A percentile compares a stretch with the other conserved stretches of the same genome.
phyloP scores from a whole-genome alignment of 37 sponge, comb jelly and placozoan genomes.

The Bolinopsis microptera region DNA sequence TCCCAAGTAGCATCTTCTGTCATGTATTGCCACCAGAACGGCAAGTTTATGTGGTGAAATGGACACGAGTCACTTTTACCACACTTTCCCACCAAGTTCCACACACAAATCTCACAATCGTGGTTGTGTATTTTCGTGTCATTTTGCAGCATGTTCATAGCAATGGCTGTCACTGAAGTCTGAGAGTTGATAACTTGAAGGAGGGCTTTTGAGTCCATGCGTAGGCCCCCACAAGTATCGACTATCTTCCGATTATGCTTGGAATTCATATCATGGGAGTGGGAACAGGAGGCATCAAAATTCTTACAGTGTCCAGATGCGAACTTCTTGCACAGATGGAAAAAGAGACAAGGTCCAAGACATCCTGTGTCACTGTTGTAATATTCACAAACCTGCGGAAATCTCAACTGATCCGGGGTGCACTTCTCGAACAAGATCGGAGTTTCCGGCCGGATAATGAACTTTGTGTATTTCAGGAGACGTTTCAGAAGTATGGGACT shows the following conservation, averaged over 20 bases:
- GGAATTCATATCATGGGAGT: conserved; percentile 7
- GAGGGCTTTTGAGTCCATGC: neutral
- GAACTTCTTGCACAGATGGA: conserved; percentile 41
- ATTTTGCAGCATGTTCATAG: conserved; percentile 12
- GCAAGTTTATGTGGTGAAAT: conserved; percentile 52
- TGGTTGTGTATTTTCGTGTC: conserved; percentile 61
- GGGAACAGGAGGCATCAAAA: neutral
- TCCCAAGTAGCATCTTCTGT: neutral
- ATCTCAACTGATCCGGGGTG: conserved; percentile 18
- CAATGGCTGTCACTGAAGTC: conserved; percentile 36
- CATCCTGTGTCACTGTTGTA: conserved; percentile 59
- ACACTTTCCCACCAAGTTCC: conserved; percentile 52
- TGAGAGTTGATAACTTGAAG: conserved; percentile 22
- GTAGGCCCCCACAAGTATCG: conserved; percentile 1
- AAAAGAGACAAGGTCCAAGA: conserved; percentile 37
- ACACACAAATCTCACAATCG: conserved; percentile 55
- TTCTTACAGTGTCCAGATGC: neutral
- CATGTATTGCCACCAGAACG: conserved; percentile 63
- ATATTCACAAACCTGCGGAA: conserved; percentile 46
- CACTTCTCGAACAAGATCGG: conserved; percentile 56
- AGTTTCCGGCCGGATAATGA: conserved; percentile 50
- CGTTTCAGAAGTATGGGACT: conserved; percentile 2
- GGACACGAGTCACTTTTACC: conserved; percentile 12
- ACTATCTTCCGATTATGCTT: conserved; percentile 27
- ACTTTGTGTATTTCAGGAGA: conserved; percentile 37